phyloP scores from a whole-genome alignment of 2,113 vertebrate genomes.

The Hirundichthys speculiger region DNA sequence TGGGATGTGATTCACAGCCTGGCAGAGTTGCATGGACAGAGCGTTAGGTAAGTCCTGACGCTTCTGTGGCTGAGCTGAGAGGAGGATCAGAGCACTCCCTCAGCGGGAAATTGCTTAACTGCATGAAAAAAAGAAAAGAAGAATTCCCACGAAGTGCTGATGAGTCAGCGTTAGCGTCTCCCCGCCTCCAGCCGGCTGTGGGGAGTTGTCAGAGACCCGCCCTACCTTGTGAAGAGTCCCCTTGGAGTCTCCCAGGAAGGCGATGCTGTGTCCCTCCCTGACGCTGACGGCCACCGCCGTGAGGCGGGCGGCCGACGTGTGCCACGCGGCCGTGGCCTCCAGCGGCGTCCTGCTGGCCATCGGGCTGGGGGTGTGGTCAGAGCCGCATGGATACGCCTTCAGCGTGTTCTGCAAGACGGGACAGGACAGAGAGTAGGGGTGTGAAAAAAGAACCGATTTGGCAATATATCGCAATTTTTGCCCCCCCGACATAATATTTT shows the following conservation, averaged over 20 bases:
- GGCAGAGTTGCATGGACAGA: constrained; percentile 18
- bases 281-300: constrained; percentile 90
- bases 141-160: too few species aligned
- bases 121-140: not conserved
- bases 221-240: constrained; percentile 93
- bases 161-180: not conserved
- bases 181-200: constrained; percentile 8
- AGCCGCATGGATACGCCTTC: constrained; percentile 94
- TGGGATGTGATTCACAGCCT: constrained; percentile 19
- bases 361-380: constrained; percentile 96
- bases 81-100: constrained; percentile 19
- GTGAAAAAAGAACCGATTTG: not conserved
- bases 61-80: not conserved
- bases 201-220: not conserved
- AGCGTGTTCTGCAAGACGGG: constrained; percentile 86
- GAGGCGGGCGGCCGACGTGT: constrained; percentile 82
- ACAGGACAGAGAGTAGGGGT: constrained; percentile 15
- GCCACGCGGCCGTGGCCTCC: constrained; percentile 81
- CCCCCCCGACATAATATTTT: too few species aligned
- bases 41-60: constrained; percentile 4
- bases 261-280: constrained; percentile 89
- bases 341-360: constrained; percentile 90
- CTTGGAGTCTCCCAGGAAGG: constrained; percentile 92
- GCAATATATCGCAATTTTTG: too few species aligned
- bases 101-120: constrained; percentile 1